phyloP scores from a whole-genome alignment of 2,797 vertebrate species.

The Sciurus carolinensis region DNA sequence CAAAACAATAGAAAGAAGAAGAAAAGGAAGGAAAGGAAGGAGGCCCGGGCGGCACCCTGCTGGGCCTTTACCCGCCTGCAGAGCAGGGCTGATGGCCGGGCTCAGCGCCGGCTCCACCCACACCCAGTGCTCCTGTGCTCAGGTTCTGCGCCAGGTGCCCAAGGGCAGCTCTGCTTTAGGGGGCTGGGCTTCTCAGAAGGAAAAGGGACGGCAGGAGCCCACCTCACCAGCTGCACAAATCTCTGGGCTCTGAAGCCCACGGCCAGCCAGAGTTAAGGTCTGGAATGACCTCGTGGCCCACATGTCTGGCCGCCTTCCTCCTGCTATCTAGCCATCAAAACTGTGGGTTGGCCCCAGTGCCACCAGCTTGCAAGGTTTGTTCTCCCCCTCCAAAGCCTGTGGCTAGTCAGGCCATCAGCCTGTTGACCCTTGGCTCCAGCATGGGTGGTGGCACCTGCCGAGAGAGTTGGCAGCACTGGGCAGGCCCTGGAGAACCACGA shows the following conservation, averaged over 20 bases:
- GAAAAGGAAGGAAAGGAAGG: no score
- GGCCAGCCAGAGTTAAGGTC: not conserved
- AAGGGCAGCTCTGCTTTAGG: not conserved
- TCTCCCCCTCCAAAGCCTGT: not conserved
- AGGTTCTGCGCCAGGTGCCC: no score
- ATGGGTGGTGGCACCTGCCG: not conserved
- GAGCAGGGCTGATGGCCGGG: no score
- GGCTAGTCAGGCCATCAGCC: not conserved
- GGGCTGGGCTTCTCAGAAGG: not conserved
- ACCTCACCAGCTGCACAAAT: not conserved
- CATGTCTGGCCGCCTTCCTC: not conserved
- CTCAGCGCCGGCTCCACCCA: not conserved
- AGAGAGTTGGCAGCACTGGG: not conserved
- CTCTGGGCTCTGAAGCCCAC: not conserved
- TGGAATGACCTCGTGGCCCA: rapidly evolving
- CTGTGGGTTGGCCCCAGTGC: not conserved
- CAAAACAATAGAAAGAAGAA: no score
- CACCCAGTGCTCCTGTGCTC: rapidly evolving
- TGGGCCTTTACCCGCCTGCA: no score
- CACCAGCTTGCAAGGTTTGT: not conserved
- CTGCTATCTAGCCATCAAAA: not conserved
- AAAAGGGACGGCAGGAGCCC: rapidly evolving
- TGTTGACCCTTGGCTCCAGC: not conserved
- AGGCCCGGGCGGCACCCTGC: no score
- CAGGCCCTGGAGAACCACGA: no score